Base-by-base conservation (phyloP, 2,888 invertebrate species). In the Neoaliturus tenellus region DNA sequence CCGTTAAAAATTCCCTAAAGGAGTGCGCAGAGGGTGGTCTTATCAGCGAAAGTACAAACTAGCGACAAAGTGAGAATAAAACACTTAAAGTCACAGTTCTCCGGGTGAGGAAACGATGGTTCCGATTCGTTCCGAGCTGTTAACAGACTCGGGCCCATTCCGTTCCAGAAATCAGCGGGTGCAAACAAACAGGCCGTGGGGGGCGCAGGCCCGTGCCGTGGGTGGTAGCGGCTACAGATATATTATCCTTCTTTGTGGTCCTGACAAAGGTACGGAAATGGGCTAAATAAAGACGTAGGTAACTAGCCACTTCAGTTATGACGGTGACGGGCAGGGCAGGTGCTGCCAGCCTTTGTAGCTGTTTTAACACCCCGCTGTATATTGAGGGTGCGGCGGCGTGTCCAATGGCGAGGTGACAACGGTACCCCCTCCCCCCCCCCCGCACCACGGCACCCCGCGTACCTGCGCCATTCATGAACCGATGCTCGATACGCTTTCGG, bases 221-320 rank as follows among this genome's bases (percentile, higher is more conserved):
- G 71, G 71, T 71, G 71, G 71, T 41, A 41, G 71, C 71, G 71
- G 71, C 71, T 71, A 71, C 71, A 71, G 71, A 71, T 71, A 71
- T 71, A 71, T 71, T 71, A 71, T 71, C 71, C 71, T 39, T 39
- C 17, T 71, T 71, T 71, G 71, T 71, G 41, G 6, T 10, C 6
- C 39, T 35, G 71, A 71, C 71, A 71, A 71, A 71, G 41, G 71
- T 41, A 71, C 71, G 71, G 71, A 71, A 71, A 71, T 71, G 71
- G 71, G 71, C 71, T 20, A 71, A 71, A 71, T 71, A 71, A 71
- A 71, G 71, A 71, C 71, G 41, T 41, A 41, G 71, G 71, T 71
- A 71, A 71, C 71, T 71, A 39, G 71, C 71, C 71, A 71, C 71
- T 71, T 71, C 71, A 71, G 71, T 71, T 71, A 71, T 71, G 71